Percentiles rank a stretch among this genome's conserved stretches.
phyloP scores from a whole-genome alignment of 2,888 invertebrate species.

The Icerya purchasi region DNA sequence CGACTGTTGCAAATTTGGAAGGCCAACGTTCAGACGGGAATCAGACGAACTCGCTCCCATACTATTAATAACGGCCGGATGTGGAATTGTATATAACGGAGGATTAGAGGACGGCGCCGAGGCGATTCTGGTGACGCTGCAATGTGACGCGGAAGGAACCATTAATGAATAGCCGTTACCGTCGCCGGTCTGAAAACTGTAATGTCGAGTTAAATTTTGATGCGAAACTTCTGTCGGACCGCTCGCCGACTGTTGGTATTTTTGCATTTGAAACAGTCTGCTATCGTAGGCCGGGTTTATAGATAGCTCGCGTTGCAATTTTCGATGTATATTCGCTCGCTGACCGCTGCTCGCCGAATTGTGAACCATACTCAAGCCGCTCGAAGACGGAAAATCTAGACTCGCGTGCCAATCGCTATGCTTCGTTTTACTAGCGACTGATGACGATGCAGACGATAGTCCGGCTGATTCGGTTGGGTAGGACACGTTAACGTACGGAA shows the following conservation, averaged over 20 bases:
- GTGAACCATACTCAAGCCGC: not conserved
- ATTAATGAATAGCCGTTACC: slow-evolving; percentile 1
- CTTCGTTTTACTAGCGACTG: not conserved
- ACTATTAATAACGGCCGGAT: slow-evolving; percentile 16
- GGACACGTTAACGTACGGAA: not conserved
- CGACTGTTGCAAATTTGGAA: slow-evolving; percentile 27
- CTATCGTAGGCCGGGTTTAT: slow-evolving; percentile 63
- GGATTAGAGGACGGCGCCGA: slow-evolving; percentile 36
- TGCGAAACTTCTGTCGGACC: slow-evolving; percentile 1
- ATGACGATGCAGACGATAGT: not conserved
- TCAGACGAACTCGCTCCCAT: slow-evolving; percentile 33
- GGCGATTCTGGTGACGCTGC: slow-evolving; percentile 43
- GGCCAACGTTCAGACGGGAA: slow-evolving; percentile 34
- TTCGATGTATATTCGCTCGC: slow-evolving; percentile 54
- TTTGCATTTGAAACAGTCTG: slow-evolving; percentile 32
- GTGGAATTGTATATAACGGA: slow-evolving; percentile 22
- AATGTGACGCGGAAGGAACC: slow-evolving; percentile 14
- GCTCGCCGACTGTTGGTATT: slow-evolving; percentile 11
- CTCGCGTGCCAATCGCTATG: not conserved
- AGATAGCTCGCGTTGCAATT: slow-evolving; percentile 56
- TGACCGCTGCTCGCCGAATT: slow-evolving; percentile 19
- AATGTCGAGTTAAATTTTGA: slow-evolving; percentile 4
- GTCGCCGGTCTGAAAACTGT: slow-evolving; percentile 7
- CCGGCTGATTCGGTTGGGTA: slow-evolving; percentile 6
- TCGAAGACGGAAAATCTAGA: not conserved